A percentile compares a stretch with the other conserved stretches of the same genome.
Evolutionary conservation across 2,797 vertebrate genomes (phyloP).

Genomic region (Sparus aurata): DNA sequence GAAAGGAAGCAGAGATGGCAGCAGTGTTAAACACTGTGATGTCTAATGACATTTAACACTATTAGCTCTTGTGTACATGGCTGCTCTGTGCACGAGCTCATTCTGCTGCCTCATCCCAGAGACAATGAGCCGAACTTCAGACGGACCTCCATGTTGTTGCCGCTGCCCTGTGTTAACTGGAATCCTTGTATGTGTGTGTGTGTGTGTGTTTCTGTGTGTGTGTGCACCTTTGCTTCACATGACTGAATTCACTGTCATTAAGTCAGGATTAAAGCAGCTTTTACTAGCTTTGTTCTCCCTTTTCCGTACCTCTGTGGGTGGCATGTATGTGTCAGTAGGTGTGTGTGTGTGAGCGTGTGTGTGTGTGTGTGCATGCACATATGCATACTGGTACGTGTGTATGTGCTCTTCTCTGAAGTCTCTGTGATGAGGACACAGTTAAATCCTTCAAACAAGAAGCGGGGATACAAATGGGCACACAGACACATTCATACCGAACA

Average conservation of each 20-base stretch:
- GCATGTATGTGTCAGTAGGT: conserved; percentile 31
- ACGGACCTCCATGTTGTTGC: conserved; percentile 42
- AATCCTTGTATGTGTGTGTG: conserved; percentile 17
- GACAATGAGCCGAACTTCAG: conserved; percentile 31
- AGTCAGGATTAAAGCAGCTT: conserved; percentile 70
- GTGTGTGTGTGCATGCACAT: background rate
- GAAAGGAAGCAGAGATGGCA: conserved; percentile 56
- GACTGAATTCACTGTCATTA: conserved; percentile 55
- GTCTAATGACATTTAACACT: conserved; percentile 70
- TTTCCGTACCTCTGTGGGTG: conserved; percentile 44
- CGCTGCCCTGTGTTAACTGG: conserved; percentile 39
- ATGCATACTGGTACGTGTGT: conserved; percentile 1
- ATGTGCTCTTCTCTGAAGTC: conserved; percentile 39
- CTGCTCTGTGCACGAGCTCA: conserved; percentile 45
- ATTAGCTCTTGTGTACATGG: conserved; percentile 58
- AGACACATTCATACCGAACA: conserved; percentile 16
- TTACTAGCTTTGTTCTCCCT: conserved; percentile 63
- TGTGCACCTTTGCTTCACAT: conserved; percentile 29
- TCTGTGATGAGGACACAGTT: conserved; percentile 28
- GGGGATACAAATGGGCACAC: conserved; percentile 17
- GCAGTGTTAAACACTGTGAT: conserved; percentile 61
- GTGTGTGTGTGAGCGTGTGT: conserved; percentile 15
- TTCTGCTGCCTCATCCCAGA: conserved; percentile 30
- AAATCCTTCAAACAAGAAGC: conserved; percentile 35
- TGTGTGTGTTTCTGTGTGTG: conserved; percentile 30